Evolutionary conservation across 2,888 invertebrate genomes (phyloP).

Genomic region (Cecidostiba fungosa): DNA sequence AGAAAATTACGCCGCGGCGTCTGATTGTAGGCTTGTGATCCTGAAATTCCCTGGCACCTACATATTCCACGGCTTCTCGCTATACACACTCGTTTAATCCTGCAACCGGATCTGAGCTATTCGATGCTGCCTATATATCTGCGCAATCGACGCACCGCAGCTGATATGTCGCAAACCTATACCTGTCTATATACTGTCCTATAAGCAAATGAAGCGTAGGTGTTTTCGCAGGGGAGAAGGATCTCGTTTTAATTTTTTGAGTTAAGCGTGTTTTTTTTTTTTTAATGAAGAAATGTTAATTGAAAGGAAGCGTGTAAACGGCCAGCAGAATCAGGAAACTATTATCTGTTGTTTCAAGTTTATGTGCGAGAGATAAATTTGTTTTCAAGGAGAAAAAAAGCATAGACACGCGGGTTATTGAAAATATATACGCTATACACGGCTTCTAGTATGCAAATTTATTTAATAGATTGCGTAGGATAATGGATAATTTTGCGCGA

Average conservation of each 20-base stretch:
- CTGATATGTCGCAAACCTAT: slow-evolving; percentile 5
- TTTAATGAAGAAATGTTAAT: neutral
- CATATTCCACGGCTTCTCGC: neutral
- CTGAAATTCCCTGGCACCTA: slow-evolving; percentile 15
- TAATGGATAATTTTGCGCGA: no score
- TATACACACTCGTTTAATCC: neutral
- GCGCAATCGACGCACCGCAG: neutral
- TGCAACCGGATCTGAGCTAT: slow-evolving; percentile 16
- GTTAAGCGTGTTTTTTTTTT: neutral
- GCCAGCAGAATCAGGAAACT: no score
- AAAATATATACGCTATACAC: neutral
- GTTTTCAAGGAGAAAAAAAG: neutral
- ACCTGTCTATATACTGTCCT: neutral
- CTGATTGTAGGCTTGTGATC: slow-evolving; percentile 19
- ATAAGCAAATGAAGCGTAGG: neutral
- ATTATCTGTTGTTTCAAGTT: neutral
- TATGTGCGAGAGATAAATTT: no score
- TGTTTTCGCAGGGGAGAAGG: neutral
- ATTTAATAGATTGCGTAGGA: no score
- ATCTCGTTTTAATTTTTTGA: no score
- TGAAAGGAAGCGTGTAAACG: no score
- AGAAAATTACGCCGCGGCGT: neutral
- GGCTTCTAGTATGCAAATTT: no score
- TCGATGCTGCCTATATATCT: neutral
- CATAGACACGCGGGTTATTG: neutral